Evolutionary conservation across 1,140 invertebrate species (phyloP).

Genomic region (Thaumatotibia leucotreta): DNA sequence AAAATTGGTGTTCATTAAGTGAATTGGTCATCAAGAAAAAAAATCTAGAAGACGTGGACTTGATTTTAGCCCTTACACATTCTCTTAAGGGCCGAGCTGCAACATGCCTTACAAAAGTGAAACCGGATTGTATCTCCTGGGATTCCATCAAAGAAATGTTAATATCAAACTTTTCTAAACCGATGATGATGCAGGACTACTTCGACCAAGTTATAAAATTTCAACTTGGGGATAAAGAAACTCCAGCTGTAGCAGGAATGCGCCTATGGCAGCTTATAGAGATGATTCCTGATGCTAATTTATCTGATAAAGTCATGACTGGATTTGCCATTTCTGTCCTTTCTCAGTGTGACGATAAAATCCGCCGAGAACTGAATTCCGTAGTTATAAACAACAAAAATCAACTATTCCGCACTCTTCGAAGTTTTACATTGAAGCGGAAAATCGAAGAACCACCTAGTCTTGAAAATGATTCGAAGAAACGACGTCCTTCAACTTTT

Average conservation of each 20-base stretch:
- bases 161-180: slow-evolving; percentile 25
- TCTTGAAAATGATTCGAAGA: slow-evolving; percentile 4
- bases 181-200: slow-evolving; percentile 31
- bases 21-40: slow-evolving; percentile 19
- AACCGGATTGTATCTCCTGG: slow-evolving; percentile 19
- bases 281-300: slow-evolving; percentile 20
- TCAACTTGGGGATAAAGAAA: slow-evolving; percentile 22
- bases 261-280: slow-evolving; percentile 30
- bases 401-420: slow-evolving; percentile 23
- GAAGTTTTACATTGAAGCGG: slow-evolving; percentile 19
- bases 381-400: slow-evolving; percentile 13
- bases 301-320: slow-evolving; percentile 22
- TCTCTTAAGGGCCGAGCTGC: slow-evolving; percentile 26
- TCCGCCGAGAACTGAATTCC: slow-evolving; percentile 26
- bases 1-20: slow-evolving; percentile 20
- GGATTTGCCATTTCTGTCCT: slow-evolving; percentile 27
- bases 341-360: slow-evolving; percentile 19
- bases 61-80: slow-evolving; percentile 22
- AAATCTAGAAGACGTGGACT: slow-evolving; percentile 18
- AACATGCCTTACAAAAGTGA: slow-evolving; percentile 20
- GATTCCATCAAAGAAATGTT: slow-evolving; percentile 21
- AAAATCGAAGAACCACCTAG: slow-evolving; percentile 6
- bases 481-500: neutral
- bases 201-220: slow-evolving; percentile 32
- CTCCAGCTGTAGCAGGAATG: slow-evolving; percentile 17